Base-by-base conservation (phyloP, 1,140 invertebrate species). In the Ceratitis capitata region DNA sequence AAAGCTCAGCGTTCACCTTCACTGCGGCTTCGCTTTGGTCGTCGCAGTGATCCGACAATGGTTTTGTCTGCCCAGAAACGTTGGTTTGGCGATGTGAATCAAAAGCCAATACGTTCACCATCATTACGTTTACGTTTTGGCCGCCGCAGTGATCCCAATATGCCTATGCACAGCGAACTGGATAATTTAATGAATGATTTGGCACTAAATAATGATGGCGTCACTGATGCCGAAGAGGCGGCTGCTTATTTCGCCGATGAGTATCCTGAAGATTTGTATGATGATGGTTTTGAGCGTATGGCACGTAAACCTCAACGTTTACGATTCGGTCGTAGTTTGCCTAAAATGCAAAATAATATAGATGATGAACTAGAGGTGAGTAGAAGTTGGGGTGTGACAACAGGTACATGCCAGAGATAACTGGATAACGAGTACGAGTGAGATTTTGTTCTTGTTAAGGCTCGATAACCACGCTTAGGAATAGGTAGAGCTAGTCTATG, bases 1-100 rank as follows among this genome's bases (percentile, higher is more conserved):
- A 96, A 96, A 91, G 95, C 95, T 7, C 94, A 95, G 85, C 93
- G 95, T 32, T 95, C 95, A 9, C 95, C 95, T 0, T 95, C 95
- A 0, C 89, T 95, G 26, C 93, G 95, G 32, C 92, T 96, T 7
- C 93, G 95, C 51, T 96, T 96, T 88, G 95, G 95, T 64, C 92
- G 94, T 69, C 93, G 95, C 64, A 94, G 94, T n/a, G 95, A 96
- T 91, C 95, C 95, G 1, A 88, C 90, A 26, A 89, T 89, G 87
- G 74, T 88, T 49, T 87, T 83, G 35, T 23, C 49, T 26, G 82
- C 45, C 26, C 26, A 83, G 82, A 92, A 92, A 83, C 89, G 91
- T 85, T 92, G 91, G 90, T 91, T 91, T 56, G 91, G 89, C 82
- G 91, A 92, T 83, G 90, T 92, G 56, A 89, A 92, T 61, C 91